phyloP scores from a whole-genome alignment of 2,888 invertebrate species.

The Uropetala carovei region DNA sequence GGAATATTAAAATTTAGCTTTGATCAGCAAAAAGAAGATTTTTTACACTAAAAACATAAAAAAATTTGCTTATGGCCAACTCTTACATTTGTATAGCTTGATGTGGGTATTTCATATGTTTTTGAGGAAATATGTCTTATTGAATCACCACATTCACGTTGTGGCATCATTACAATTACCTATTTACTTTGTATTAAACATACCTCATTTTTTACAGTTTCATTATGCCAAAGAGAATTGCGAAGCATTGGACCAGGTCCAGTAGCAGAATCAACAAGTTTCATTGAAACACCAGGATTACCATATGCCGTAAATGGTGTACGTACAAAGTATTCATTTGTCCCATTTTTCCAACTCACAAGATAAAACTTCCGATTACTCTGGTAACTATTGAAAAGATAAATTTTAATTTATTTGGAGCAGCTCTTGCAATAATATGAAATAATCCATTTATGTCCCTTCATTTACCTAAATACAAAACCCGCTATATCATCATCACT shows the following conservation, averaged over 20 bases:
- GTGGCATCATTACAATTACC: too few relatives aligned
- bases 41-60: too few relatives aligned
- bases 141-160: too few relatives aligned
- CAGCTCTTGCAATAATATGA: neutral
- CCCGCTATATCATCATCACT: slow-evolving; percentile 97
- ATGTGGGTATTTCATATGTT: too few relatives aligned
- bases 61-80: too few relatives aligned
- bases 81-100: too few relatives aligned
- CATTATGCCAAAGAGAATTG: slow-evolving; percentile 97
- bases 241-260: slow-evolving; percentile 94
- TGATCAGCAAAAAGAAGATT: too few relatives aligned
- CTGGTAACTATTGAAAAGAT: slow-evolving; percentile 82
- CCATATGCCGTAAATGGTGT: slow-evolving; percentile 93
- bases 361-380: slow-evolving; percentile 94
- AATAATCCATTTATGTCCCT: too few relatives aligned
- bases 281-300: slow-evolving; percentile 95
- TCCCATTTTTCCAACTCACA: slow-evolving; percentile 97
- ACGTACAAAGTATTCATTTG: slow-evolving; percentile 97
- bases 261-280: slow-evolving; percentile 91
- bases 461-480: slow-evolving; percentile 92
- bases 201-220: slow-evolving; percentile 89
- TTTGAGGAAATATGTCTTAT: too few relatives aligned
- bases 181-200: too few relatives aligned
- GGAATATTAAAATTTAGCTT: too few relatives aligned
- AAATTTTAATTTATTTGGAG: neutral